A percentile compares a stretch with the other conserved stretches of the same genome.
Conservation (phyloP, 2,888 invertebrate species). For the Meiosimyza platycephala region DNA sequence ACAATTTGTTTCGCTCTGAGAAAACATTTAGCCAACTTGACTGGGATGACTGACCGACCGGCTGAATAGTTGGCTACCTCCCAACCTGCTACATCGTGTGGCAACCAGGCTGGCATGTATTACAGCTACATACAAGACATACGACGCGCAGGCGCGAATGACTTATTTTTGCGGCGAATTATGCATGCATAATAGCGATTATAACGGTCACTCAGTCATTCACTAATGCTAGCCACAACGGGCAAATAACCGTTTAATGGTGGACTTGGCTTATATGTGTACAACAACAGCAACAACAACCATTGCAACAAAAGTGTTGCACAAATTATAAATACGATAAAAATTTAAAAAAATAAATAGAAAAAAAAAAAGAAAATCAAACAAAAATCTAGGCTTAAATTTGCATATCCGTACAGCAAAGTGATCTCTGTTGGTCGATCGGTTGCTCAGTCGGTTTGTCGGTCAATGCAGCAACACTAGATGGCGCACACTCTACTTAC, state of each 20-base stretch:
- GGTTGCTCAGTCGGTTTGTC: too few relatives aligned
- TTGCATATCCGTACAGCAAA: constrained; percentile 29
- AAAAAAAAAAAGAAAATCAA: constrained; percentile 3
- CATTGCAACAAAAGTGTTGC: constrained; percentile 1
- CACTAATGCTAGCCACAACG: not conserved
- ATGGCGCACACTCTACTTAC: not conserved
- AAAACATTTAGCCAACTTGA: not conserved
- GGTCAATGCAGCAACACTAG: not conserved
- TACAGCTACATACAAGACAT: not conserved
- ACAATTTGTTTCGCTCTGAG: not conserved
- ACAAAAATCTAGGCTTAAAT: constrained; percentile 31
- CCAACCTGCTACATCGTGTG: not conserved
- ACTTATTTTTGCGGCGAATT: constrained; percentile 16
- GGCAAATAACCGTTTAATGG: constrained; percentile 32
- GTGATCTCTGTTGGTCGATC: not conserved
- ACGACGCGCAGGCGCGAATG: constrained; percentile 12
- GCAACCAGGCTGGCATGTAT: not conserved
- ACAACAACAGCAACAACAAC: not conserved
- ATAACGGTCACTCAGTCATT: constrained; percentile 36
- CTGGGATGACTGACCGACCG: not conserved
- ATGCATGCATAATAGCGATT: constrained; percentile 33
- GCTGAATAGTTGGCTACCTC: not conserved
- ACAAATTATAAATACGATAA: not conserved
- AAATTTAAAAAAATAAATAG: constrained; percentile 14
- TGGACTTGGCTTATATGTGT: constrained; percentile 16